Evolutionary conservation across 2,797 vertebrate genomes (phyloP).

Genomic region (Pygocentrus nattereri): DNA sequence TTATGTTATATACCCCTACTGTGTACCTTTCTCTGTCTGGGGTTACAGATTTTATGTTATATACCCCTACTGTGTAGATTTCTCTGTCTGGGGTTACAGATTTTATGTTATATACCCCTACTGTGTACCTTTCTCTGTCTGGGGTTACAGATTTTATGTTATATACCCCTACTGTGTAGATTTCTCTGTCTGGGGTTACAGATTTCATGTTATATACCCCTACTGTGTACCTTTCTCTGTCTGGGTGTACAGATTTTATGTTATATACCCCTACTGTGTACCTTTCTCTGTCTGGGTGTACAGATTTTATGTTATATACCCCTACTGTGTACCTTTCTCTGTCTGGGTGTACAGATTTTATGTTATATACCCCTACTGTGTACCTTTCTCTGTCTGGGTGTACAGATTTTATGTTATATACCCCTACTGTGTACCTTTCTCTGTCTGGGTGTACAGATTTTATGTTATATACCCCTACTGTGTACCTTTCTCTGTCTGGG

Average conservation of each 20-base stretch:
- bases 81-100: slow-evolving; percentile 88
- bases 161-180: slow-evolving; percentile 79
- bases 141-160: slow-evolving; percentile 65
- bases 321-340: slow-evolving; percentile 90
- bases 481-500: slow-evolving; percentile 97
- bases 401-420: neutral
- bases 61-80: slow-evolving; percentile 83
- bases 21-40: slow-evolving; percentile 96
- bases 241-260: slow-evolving; percentile 68
- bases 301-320: neutral
- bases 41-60: slow-evolving; percentile 55
- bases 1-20: neutral
- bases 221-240: slow-evolving; percentile 93
- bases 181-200: slow-evolving; percentile 91
- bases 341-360: slow-evolving; percentile 75
- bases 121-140: slow-evolving; percentile 95
- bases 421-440: slow-evolving; percentile 88
- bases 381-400: slow-evolving; percentile 96
- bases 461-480: neutral
- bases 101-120: neutral
- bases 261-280: slow-evolving; percentile 70
- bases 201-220: neutral
- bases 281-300: slow-evolving; percentile 93
- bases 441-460: slow-evolving; percentile 80
- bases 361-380: slow-evolving; percentile 42